Base-by-base conservation (phyloP, 2,797 vertebrate species). In the Epinephelus awoara region DNA sequence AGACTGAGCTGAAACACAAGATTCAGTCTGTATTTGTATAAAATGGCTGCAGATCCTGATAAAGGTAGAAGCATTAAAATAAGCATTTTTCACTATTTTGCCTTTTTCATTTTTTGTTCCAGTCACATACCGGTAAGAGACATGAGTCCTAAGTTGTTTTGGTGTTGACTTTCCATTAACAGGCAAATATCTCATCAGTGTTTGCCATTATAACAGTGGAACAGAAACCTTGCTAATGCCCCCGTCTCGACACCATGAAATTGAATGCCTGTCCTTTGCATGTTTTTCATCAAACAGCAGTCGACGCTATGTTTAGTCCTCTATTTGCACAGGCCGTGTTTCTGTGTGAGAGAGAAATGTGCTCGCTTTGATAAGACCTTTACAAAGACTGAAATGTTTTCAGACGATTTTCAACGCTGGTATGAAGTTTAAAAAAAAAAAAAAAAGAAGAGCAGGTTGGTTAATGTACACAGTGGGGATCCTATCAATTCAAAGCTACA, bases 271-370 rank as follows among this genome's bases (percentile, higher is more conserved):
- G 34, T 56, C 68, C 40, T 34, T 76, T 5, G 40, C 19, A 38
- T 56, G 29, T 67, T 64, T 67, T 42, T 68, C 29, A 51, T 70
- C 66, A 55, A 75, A 75, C 46, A 58, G 25, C 21, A 42, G 18
- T 54, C 50, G 42, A 14, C 46, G 3, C 40, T 27, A 51, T 52
- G 34, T 75, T 57, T 55, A 21, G 17, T 57, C 23, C 56, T 62
- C 25, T 46, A 61, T 81, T n/a, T 75, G 21, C n/a, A 19, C 59
- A 57, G n/a, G n/a, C 17, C 49, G n/a, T 42, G 75, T 83, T 57
- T 58, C 64, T 66, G 58, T 34, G 76, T 58, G 63, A 59, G 54
- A 52, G 55, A 87, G 51, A 79, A 83, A 85, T 77, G 56, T 67
- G 47, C 50, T 72, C 5, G 8, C 18, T 59, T 44, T 57, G 85